These are phyloP conservation scores for Dufourea novaeangliae DNA, from an alignment of 1,140 invertebrate genomes.

Conservation along the genomic window DNA sequence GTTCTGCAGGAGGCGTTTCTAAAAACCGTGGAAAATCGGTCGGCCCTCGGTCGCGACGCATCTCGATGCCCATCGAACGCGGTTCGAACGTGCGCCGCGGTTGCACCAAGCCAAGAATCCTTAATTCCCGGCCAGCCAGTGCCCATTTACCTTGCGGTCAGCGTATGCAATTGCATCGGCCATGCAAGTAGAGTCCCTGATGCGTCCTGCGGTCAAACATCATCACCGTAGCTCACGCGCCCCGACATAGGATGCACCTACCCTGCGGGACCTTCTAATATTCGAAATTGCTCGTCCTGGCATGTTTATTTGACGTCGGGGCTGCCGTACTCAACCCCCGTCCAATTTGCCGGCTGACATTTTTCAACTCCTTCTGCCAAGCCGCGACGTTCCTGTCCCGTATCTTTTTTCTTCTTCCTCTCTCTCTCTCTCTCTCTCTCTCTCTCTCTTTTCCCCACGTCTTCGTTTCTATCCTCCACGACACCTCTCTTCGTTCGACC, in stretches of 20 bases:
- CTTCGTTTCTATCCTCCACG: not conserved
- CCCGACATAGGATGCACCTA: conserved; percentile 74
- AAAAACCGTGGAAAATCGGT: conserved; percentile 30
- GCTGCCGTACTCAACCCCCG: conserved; percentile 71
- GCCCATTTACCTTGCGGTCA: conserved; percentile 74
- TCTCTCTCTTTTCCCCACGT: not conserved
- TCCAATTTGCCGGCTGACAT: conserved; percentile 77
- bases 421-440: not conserved
- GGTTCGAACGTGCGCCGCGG: not conserved
- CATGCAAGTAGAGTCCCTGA: conserved; percentile 63
- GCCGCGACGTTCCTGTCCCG: conserved; percentile 24
- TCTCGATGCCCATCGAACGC: not conserved
- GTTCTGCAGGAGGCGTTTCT: not conserved
- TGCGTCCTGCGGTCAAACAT: conserved; percentile 76
- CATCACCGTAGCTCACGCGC: conserved; percentile 78
- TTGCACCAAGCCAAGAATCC: conserved; percentile 59
- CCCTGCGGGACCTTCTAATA: conserved; percentile 75
- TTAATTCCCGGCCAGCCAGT: conserved; percentile 69
- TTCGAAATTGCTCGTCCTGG: conserved; percentile 75
- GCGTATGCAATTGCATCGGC: conserved; percentile 72
- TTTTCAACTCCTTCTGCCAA: conserved; percentile 67
- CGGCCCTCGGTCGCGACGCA: not conserved
- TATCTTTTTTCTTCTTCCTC: not conserved
- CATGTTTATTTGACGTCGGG: conserved; percentile 78
- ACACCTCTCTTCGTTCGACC: not conserved